Evolutionary conservation across 1,140 invertebrate genomes (phyloP).

Genomic region (Lithobius niger): DNA sequence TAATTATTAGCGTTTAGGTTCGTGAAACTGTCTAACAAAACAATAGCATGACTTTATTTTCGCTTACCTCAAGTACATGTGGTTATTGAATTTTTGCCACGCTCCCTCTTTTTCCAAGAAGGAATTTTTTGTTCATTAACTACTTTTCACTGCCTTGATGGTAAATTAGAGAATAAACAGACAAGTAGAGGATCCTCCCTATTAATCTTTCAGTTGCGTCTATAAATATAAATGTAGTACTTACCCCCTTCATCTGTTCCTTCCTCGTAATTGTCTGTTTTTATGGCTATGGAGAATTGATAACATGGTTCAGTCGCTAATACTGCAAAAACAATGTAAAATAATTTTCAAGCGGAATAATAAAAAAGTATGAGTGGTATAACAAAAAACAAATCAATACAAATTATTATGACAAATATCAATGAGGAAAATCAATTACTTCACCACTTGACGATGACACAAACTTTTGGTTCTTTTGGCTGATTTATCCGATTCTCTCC

Average conservation of each 20-base stretch:
- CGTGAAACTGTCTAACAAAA: too few relatives aligned
- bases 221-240: slow-evolving; percentile 10
- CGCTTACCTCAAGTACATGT: too few relatives aligned
- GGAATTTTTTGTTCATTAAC: too few relatives aligned
- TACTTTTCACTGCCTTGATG: too few relatives aligned
- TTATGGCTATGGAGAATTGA: slow-evolving; percentile 60
- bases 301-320: slow-evolving; percentile 48
- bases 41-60: too few relatives aligned
- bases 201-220: slow-evolving; percentile 9
- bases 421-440: not conserved
- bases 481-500: not conserved
- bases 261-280: slow-evolving; percentile 55
- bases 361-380: slow-evolving; percentile 7
- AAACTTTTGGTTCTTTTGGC: not conserved
- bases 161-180: too few relatives aligned
- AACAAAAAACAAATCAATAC: slow-evolving; percentile 6
- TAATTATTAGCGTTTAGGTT: too few relatives aligned
- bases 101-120: too few relatives aligned
- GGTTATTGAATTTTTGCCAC: too few relatives aligned
- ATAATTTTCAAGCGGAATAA: slow-evolving; percentile 8
- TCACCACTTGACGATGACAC: too few relatives aligned
- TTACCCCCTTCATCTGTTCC: slow-evolving; percentile 36
- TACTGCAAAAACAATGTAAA: slow-evolving; percentile 40
- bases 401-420: slow-evolving; percentile 13
- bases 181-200: slow-evolving; percentile 10